These are phyloP conservation scores for Tineola bisselliella DNA, from an alignment of 2,888 invertebrate genomes.

Conservation along the genomic window DNA sequence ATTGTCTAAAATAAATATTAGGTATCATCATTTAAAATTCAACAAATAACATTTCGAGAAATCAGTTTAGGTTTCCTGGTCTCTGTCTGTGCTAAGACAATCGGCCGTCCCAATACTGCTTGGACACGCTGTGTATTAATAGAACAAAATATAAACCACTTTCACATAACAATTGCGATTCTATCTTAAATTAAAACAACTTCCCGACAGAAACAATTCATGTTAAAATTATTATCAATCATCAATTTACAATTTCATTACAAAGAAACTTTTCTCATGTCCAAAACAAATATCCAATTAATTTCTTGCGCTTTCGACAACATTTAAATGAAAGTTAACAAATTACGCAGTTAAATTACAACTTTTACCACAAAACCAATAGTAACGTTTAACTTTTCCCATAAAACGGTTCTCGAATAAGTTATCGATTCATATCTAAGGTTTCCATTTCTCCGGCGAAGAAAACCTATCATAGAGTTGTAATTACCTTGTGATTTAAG, in stretches of 20 bases:
- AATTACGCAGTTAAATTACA: conserved; percentile 7
- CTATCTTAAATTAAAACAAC: background rate
- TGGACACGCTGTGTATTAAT: no score
- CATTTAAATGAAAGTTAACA: conserved; percentile 7
- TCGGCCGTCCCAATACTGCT: no score
- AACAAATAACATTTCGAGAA: no score
- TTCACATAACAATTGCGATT: background rate
- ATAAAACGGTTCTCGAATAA: conserved; percentile 17
- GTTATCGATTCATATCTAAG: conserved; percentile 30
- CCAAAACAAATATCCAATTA: background rate
- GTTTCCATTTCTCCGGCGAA: conserved; percentile 49
- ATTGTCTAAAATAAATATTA: no score
- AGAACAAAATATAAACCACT: background rate
- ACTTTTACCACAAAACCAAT: conserved; percentile 11
- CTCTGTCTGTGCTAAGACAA: no score
- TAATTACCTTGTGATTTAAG: conserved; percentile 57
- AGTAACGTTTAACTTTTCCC: conserved; percentile 13
- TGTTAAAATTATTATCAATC: background rate
- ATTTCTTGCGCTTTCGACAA: background rate
- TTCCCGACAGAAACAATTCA: background rate
- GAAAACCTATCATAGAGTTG: conserved; percentile 41
- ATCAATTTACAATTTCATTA: background rate
- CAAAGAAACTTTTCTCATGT: background rate
- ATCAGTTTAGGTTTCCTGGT: no score
- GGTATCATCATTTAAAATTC: no score